Evolutionary conservation across 2,113 vertebrate genomes (phyloP).

Genomic region (Epinephelus fuscoguttatus): DNA sequence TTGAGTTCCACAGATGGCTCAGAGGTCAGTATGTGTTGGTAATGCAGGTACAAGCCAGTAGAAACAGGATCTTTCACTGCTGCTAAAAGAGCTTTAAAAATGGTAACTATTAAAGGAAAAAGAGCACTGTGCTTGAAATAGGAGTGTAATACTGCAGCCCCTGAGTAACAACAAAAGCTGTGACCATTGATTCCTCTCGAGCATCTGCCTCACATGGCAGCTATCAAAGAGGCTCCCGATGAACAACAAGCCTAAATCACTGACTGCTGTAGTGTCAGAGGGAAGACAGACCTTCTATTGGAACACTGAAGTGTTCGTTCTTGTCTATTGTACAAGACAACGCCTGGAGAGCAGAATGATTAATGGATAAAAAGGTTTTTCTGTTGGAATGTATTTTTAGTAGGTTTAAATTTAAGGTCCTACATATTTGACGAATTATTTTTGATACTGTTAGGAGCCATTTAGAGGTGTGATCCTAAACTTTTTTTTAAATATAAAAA

Average conservation of each 20-base stretch:
- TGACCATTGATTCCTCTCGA: neutral
- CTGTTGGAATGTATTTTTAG: neutral
- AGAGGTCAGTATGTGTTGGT: neutral
- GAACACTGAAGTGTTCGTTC: slow-evolving; percentile 16
- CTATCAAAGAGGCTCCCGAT: slow-evolving; percentile 22
- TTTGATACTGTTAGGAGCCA: neutral
- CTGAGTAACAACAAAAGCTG: slow-evolving; percentile 30
- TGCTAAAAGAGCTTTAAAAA: neutral
- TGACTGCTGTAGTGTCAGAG: neutral
- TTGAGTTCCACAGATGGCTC: neutral
- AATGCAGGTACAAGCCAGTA: neutral
- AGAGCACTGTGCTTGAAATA: neutral
- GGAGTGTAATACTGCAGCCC: neutral
- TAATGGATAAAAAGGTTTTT: neutral
- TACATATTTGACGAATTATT: neutral
- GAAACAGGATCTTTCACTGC: neutral
- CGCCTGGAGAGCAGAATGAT: neutral
- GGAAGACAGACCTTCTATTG: neutral
- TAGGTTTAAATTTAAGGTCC: neutral
- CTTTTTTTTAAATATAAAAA: neutral
- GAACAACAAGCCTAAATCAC: slow-evolving; percentile 21
- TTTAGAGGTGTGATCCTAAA: neutral
- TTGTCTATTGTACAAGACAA: neutral
- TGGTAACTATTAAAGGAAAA: neutral
- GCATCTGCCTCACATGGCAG: slow-evolving; percentile 46